Evolutionary conservation across 2,113 vertebrate species (phyloP).

Genomic region (Xerus inauris): DNA sequence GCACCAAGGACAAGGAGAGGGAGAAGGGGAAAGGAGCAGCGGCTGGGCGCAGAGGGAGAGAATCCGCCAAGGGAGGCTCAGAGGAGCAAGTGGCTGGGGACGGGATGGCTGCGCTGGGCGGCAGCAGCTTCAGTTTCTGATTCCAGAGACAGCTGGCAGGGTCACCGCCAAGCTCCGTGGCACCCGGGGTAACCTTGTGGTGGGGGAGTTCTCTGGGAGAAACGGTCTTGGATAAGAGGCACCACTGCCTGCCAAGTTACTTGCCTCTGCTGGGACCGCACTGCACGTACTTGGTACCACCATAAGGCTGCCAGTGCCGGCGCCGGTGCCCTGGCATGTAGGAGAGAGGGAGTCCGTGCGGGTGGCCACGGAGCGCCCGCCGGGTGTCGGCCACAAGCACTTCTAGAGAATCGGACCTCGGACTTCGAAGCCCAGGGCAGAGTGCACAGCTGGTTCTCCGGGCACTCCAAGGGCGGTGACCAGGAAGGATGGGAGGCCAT

Average conservation of each 20-base stretch:
- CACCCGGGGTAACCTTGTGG: background rate
- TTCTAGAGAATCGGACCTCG: background rate
- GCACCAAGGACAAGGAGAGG: background rate
- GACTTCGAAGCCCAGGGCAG: fast-evolving
- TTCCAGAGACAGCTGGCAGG: background rate
- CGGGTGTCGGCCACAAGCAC: fast-evolving
- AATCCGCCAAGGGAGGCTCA: fast-evolving
- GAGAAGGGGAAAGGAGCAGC: background rate
- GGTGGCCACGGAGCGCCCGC: fast-evolving
- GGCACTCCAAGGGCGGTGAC: fast-evolving
- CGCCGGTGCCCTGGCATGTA: fast-evolving
- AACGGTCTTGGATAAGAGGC: fast-evolving
- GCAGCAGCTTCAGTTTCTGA: fast-evolving
- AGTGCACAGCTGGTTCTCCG: background rate
- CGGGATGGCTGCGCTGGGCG: fast-evolving
- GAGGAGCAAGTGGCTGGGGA: background rate
- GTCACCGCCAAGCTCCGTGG: fast-evolving
- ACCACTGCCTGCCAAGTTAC: background rate
- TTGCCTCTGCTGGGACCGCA: background rate
- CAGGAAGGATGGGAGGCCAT: fast-evolving
- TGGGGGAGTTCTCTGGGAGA: background rate
- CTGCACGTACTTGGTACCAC: background rate
- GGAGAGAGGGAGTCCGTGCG: fast-evolving
- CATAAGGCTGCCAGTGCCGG: fast-evolving
- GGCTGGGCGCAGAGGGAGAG: background rate